Evolutionary conservation across 1,140 invertebrate genomes (phyloP).

Genomic region (Drosophila sp.): DNA sequence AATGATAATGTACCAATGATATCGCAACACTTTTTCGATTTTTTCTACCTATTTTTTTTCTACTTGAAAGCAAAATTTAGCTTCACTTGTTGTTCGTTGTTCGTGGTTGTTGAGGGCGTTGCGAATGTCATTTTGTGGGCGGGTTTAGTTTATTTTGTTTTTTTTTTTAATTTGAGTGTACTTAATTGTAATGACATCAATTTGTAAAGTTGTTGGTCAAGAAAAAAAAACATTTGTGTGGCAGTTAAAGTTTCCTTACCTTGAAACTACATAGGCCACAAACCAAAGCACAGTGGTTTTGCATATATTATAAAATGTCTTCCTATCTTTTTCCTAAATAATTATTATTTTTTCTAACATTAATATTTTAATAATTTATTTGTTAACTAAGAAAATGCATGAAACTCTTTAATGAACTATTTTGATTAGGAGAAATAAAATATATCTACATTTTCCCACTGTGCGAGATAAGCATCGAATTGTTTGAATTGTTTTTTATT

Average conservation of each 20-base stretch:
- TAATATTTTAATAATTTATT: no score
- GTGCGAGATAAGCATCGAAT: not conserved
- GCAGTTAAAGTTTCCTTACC: slow-evolving; percentile 25
- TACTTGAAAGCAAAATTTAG: slow-evolving; percentile 26
- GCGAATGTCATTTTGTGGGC: slow-evolving; percentile 35
- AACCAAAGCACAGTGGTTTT: not conserved
- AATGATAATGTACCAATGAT: slow-evolving; percentile 56
- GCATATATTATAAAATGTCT: no score
- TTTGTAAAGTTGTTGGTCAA: slow-evolving; percentile 44
- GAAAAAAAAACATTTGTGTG: slow-evolving; percentile 19
- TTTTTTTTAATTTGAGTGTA: slow-evolving; percentile 9
- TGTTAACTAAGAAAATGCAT: no score
- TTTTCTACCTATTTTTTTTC: slow-evolving; percentile 7
- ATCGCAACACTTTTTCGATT: slow-evolving; percentile 6
- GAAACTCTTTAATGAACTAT: no score
- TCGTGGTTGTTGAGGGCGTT: slow-evolving; percentile 14
- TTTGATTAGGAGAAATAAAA: no score
- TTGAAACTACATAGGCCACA: slow-evolving; percentile 23
- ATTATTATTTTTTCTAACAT: no score
- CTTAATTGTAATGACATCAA: slow-evolving; percentile 50
- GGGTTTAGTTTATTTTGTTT: not conserved
- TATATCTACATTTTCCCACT: no score
- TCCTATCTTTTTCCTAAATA: no score
- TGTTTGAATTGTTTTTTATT: not conserved
- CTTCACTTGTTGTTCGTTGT: slow-evolving; percentile 6